A percentile compares a stretch with the other conserved stretches of the same genome.
phyloP scores from a whole-genome alignment of 2,113 vertebrate species.

The Leptocoma aspasia region DNA sequence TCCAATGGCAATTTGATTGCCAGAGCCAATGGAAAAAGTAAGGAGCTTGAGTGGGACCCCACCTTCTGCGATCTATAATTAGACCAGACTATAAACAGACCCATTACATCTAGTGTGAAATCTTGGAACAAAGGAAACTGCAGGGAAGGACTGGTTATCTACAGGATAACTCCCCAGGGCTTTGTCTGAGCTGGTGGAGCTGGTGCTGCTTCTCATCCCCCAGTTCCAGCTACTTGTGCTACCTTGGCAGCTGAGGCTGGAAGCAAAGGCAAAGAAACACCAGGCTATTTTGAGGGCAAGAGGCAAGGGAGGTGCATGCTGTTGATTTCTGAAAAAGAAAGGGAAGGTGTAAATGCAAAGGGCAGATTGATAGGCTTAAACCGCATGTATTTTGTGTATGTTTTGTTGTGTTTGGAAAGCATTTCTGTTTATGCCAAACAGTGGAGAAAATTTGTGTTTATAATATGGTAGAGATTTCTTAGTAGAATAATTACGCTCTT shows the following conservation, averaged over 20 bases:
- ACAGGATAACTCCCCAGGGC: not conserved
- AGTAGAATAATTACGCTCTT: not conserved
- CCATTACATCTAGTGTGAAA: not conserved
- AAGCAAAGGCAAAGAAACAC: not conserved
- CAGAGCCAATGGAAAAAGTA: not conserved
- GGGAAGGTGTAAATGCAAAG: not conserved
- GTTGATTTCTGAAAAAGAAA: not conserved
- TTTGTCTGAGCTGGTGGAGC: not conserved
- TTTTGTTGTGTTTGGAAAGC: not conserved
- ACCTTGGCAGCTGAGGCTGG: not conserved
- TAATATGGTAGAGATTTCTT: not conserved
- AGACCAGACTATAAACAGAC: not conserved
- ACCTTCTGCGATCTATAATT: not conserved
- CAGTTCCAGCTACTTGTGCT: not conserved
- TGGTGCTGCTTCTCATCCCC: not conserved
- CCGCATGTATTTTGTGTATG: not conserved
- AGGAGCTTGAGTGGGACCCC: not conserved
- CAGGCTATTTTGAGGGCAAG: fast-evolving
- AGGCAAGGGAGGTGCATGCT: not conserved
- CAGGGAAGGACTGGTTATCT: not conserved
- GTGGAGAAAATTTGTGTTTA: not conserved
- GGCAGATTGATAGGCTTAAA: not conserved
- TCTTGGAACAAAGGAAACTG: not conserved
- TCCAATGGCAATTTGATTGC: not conserved
- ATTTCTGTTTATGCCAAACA: not conserved